Evolutionary conservation across 1,140 invertebrate genomes (phyloP).

Genomic region (Sycobia sp.): DNA sequence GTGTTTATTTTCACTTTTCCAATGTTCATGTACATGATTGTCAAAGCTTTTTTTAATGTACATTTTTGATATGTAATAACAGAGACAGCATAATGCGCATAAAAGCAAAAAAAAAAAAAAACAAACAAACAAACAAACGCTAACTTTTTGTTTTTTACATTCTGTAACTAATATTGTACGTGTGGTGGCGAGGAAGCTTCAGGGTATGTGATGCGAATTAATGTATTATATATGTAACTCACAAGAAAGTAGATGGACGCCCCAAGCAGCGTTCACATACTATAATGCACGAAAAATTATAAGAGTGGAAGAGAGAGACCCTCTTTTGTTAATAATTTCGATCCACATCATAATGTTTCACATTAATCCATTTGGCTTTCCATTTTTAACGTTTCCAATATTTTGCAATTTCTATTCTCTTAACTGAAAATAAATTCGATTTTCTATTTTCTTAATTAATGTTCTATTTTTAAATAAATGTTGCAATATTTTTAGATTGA

Average conservation of each 20-base stretch:
- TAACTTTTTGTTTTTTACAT: conserved; percentile 16
- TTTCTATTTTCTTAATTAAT: too few relatives aligned
- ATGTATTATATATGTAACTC: background rate
- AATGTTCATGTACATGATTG: conserved; percentile 39
- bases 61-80: background rate
- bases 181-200: conserved; percentile 21
- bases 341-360: too few relatives aligned
- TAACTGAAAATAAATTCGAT: background rate
- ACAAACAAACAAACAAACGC: background rate
- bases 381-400: too few relatives aligned
- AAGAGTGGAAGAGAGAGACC: background rate
- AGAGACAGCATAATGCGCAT: background rate
- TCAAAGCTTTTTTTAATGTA: conserved; percentile 21
- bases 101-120: background rate
- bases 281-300: conserved; percentile 9
- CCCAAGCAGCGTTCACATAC: background rate
- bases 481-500: too few relatives aligned
- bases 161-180: conserved; percentile 6
- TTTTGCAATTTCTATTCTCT: too few relatives aligned
- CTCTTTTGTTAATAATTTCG: background rate
- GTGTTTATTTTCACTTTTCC: conserved; percentile 34
- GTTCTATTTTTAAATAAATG: too few relatives aligned
- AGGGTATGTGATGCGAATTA: conserved; percentile 10
- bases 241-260: background rate
- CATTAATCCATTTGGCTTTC: too few relatives aligned